These are phyloP conservation scores for Heliangelus exortis DNA, from an alignment of 2,797 vertebrate species.

Conservation along the genomic window DNA sequence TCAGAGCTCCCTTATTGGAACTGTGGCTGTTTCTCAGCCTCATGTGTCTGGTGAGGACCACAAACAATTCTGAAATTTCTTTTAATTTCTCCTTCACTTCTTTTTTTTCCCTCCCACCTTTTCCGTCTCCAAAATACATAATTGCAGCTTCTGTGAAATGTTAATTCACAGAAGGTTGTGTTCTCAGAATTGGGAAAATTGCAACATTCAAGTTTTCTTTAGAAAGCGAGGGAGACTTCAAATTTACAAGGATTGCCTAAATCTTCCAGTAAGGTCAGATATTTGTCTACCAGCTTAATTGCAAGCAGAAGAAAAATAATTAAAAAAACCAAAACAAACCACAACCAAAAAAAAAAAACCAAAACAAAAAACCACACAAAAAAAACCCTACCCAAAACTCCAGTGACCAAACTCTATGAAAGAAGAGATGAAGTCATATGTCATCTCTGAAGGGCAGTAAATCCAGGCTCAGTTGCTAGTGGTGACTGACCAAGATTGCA, in stretches of 20 bases:
- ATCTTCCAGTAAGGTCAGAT: constrained; percentile 52
- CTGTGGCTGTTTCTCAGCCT: neutral
- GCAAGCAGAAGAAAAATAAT: neutral
- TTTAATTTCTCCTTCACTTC: neutral
- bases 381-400: neutral
- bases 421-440: neutral
- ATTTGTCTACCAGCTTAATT: constrained; percentile 5
- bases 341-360: neutral
- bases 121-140: constrained; percentile 34
- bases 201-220: constrained; percentile 36
- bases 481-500: constrained; percentile 48
- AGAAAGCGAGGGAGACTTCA: constrained; percentile 3
- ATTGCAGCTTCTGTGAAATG: constrained; percentile 60
- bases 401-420: neutral
- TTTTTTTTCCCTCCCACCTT: neutral
- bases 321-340: neutral
- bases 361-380: neutral
- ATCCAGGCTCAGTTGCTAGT: constrained; percentile 24
- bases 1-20: neutral
- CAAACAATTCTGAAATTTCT: neutral
- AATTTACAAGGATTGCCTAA: constrained; percentile 1
- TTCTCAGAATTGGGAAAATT: constrained; percentile 53
- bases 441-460: neutral
- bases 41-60: neutral
- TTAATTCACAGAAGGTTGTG: constrained; percentile 50